A percentile compares a stretch with the other conserved stretches of the same genome.
Conservation (phyloP, 1,140 invertebrate genomes). For the Proctacanthus coquilletti region DNA sequence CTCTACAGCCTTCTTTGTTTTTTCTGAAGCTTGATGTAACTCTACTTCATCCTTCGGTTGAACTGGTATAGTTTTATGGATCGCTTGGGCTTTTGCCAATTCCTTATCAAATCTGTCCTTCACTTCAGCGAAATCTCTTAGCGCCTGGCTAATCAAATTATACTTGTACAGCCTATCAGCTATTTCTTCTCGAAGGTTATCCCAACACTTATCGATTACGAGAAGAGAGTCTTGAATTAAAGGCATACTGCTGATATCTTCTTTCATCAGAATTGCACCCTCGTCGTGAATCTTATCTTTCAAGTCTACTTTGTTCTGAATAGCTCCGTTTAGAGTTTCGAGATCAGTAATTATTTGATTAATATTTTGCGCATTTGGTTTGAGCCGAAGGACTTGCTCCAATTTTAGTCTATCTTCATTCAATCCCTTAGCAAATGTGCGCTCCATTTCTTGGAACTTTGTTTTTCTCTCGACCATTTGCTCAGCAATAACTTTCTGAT, state of each 20-base stretch:
- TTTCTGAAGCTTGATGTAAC: conserved; percentile 47
- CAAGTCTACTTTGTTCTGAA: conserved; percentile 32
- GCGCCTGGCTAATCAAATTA: conserved; percentile 48
- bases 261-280: conserved; percentile 58
- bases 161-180: conserved; percentile 61
- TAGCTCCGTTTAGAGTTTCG: conserved; percentile 30
- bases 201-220: conserved; percentile 61
- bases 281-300: conserved; percentile 50
- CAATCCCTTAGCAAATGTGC: conserved; percentile 45
- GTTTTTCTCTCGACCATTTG: conserved; percentile 51
- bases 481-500: conserved; percentile 48
- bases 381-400: conserved; percentile 34
- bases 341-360: conserved; percentile 30
- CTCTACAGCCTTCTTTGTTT: conserved; percentile 57
- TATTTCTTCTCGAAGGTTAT: conserved; percentile 56
- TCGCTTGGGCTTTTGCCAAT: conserved; percentile 40
- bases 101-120: conserved; percentile 50
- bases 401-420: conserved; percentile 37
- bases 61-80: conserved; percentile 18
- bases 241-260: conserved; percentile 61
- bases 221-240: conserved; percentile 62
- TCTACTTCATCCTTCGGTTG: conserved; percentile 27
- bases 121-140: conserved; percentile 59
- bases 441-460: conserved; percentile 48
- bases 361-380: conserved; percentile 22